These are phyloP conservation scores for Chaetodon trifasciatus DNA, from an alignment of 2,797 vertebrate genomes.

Conservation along the genomic window DNA sequence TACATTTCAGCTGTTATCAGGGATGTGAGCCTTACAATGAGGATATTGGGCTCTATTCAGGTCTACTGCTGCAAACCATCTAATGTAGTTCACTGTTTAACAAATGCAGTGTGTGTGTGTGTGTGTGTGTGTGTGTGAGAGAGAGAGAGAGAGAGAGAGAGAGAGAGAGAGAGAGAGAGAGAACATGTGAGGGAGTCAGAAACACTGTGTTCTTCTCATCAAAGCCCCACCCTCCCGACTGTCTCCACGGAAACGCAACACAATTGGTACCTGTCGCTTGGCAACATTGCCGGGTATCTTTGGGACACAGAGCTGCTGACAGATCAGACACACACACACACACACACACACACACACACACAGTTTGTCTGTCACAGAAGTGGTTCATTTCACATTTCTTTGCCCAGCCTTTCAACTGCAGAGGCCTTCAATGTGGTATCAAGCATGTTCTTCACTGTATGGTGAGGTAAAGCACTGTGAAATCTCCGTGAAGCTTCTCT, in stretches of 20 bases:
- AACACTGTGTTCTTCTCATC: slow-evolving; percentile 81
- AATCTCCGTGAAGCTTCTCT: neutral
- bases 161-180: slow-evolving; percentile 5
- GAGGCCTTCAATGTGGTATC: neutral
- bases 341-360: slow-evolving; percentile 27
- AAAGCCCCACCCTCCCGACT: slow-evolving; percentile 78
- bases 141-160: neutral
- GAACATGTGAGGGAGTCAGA: slow-evolving; percentile 63
- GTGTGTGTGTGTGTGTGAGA: slow-evolving; percentile 17
- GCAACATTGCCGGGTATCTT: slow-evolving; percentile 84
- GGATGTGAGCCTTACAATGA: slow-evolving; percentile 6
- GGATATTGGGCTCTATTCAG: slow-evolving; percentile 5
- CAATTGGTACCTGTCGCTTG: slow-evolving; percentile 87
- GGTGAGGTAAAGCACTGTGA: neutral
- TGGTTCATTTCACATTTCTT: slow-evolving; percentile 38
- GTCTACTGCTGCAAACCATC: slow-evolving; percentile 16
- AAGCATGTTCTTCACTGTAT: neutral
- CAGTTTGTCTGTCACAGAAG: slow-evolving; percentile 48
- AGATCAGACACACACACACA: slow-evolving; percentile 35
- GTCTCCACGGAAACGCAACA: slow-evolving; percentile 81
- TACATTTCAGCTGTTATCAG: slow-evolving; percentile 10
- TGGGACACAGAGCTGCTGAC: slow-evolving; percentile 75
- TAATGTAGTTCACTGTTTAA: slow-evolving; percentile 26
- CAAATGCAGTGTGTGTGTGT: slow-evolving; percentile 2
- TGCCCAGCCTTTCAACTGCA: slow-evolving; percentile 13